These are phyloP conservation scores for Corvus moneduloides DNA, from an alignment of 2,113 vertebrate genomes.

Conservation along the genomic window DNA sequence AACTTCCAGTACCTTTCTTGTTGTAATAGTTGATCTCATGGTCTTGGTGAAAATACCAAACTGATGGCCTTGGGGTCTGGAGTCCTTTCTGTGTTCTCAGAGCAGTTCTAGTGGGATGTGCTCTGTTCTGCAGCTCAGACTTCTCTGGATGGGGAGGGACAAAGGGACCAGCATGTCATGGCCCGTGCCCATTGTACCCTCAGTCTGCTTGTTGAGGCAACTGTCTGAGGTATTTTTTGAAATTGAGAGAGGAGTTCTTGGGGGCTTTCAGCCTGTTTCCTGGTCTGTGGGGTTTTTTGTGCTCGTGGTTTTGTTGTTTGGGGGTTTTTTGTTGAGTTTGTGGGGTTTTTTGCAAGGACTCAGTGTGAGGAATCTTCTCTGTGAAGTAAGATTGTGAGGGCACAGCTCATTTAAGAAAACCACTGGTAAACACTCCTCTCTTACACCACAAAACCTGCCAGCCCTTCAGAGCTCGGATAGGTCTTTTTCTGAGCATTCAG, in stretches of 20 bases:
- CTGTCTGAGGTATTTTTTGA: background rate
- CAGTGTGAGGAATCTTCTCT: background rate
- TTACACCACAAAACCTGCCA: background rate
- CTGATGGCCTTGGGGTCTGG: background rate
- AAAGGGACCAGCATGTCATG: background rate
- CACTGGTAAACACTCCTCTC: background rate
- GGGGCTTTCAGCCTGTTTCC: background rate
- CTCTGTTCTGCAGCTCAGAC: background rate
- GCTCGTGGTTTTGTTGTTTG: background rate
- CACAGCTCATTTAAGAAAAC: background rate
- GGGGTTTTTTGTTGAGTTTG: background rate
- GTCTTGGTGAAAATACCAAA: background rate
- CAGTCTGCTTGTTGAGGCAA: background rate
- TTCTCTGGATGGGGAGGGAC: background rate
- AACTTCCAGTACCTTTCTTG: background rate
- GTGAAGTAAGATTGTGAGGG: background rate
- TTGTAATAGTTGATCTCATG: background rate
- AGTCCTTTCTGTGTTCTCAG: background rate
- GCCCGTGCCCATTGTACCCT: background rate
- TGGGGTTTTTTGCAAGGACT: background rate
- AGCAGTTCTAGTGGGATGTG: background rate
- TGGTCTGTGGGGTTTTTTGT: rapidly evolving
- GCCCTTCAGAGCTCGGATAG: background rate
- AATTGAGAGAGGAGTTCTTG: background rate
- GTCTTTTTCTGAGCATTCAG: background rate